Conservation (phyloP, 2,888 invertebrate genomes). For the Teleiodes luculella region DNA sequence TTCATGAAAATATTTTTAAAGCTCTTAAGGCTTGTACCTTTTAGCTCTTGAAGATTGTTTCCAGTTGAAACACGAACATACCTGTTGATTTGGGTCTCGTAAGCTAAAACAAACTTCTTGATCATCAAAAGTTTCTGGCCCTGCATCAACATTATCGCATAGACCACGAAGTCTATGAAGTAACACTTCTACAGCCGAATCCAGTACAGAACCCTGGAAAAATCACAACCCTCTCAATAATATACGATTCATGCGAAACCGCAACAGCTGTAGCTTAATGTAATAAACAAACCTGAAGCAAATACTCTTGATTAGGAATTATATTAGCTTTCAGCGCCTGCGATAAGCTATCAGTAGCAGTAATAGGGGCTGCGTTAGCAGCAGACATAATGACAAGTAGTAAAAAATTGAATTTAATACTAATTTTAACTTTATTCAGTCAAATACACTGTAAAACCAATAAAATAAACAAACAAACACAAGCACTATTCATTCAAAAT, state of each 20-base stretch:
- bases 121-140: slow-evolving; percentile 94
- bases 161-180: slow-evolving; percentile 93
- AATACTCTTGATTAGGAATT: slow-evolving; percentile 95
- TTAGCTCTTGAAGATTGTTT: background rate
- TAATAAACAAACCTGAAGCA: slow-evolving; percentile 76
- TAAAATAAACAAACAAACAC: background rate
- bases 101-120: slow-evolving; percentile 94
- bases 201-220: slow-evolving; percentile 91
- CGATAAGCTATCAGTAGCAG: slow-evolving; percentile 86
- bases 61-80: slow-evolving; percentile 27
- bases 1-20: too few species aligned
- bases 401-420: background rate
- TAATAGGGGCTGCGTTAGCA: slow-evolving; percentile 73
- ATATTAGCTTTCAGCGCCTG: slow-evolving; percentile 91
- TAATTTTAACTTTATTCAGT: too few species aligned
- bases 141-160: slow-evolving; percentile 94
- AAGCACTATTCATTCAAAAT: too few species aligned
- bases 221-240: background rate
- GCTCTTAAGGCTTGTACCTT: background rate
- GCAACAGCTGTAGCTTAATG: background rate
- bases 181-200: slow-evolving; percentile 93
- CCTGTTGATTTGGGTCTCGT: slow-evolving; percentile 81
- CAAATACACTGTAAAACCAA: background rate
- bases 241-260: background rate
- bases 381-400: slow-evolving; percentile 19